These are phyloP conservation scores for Vulpes lagopus DNA, from an alignment of 2,113 vertebrate genomes.

Conservation along the genomic window DNA sequence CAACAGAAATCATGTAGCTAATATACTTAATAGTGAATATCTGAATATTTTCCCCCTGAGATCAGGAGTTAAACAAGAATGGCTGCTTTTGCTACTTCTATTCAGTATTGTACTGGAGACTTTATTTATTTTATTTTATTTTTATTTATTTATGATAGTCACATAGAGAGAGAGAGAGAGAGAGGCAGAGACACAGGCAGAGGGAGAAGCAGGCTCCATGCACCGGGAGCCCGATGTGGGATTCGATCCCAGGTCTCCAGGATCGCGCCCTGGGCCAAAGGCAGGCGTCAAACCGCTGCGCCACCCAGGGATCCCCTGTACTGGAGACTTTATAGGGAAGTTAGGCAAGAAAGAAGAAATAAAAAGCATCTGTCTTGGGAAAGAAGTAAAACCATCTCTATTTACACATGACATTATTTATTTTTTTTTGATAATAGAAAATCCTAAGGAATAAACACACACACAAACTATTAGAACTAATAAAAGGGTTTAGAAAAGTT, in stretches of 20 bases:
- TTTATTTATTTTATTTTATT: background rate
- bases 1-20: background rate
- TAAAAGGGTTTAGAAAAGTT: background rate
- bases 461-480: background rate
- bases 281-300: no score
- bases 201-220: no score
- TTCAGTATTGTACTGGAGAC: background rate
- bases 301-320: background rate
- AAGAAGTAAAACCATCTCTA: background rate
- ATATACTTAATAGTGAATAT: background rate
- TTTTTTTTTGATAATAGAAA: background rate
- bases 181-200: no score
- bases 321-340: background rate
- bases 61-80: background rate
- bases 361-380: background rate
- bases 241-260: no score
- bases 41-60: background rate
- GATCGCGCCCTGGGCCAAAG: no score
- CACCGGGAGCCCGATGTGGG: no score
- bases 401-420: background rate
- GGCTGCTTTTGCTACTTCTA: background rate
- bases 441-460: background rate
- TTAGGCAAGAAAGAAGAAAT: background rate
- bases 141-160: no score
- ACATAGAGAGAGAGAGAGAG: no score